These are phyloP conservation scores for Nycticryphes semicollaris DNA, from an alignment of 2,113 vertebrate species.

Conservation along the genomic window DNA sequence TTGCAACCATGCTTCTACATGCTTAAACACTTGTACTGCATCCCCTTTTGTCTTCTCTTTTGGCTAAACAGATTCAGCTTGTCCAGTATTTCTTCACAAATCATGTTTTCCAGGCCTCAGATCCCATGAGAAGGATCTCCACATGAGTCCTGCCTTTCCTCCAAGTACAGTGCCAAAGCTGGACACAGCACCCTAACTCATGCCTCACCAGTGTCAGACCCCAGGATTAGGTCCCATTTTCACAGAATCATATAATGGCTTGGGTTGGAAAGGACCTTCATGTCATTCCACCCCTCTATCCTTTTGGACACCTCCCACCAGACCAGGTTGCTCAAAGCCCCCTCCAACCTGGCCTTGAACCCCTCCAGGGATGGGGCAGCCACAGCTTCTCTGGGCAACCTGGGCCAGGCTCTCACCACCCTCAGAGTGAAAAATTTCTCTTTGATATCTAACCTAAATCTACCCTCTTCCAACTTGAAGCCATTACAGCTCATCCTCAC, in stretches of 20 bases:
- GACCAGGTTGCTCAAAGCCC: not conserved
- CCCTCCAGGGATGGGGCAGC: not conserved
- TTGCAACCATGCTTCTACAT: not conserved
- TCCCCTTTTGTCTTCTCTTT: not conserved
- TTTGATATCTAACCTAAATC: not conserved
- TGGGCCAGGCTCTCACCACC: not conserved
- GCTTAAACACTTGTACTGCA: not conserved
- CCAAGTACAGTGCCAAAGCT: rapidly evolving
- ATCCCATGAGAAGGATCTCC: not conserved
- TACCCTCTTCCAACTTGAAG: not conserved
- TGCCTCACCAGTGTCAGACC: not conserved
- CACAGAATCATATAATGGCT: not conserved
- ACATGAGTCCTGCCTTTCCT: rapidly evolving
- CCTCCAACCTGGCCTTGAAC: not conserved
- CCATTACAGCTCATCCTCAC: not conserved
- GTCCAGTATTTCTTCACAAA: not conserved
- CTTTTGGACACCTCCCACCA: not conserved
- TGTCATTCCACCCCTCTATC: not conserved
- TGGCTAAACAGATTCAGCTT: not conserved
- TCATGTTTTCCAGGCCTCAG: not conserved
- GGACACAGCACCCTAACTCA: rapidly evolving
- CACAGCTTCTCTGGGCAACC: not conserved
- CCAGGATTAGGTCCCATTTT: not conserved
- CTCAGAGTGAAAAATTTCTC: not conserved
- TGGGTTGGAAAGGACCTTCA: not conserved